A percentile compares a stretch with the other conserved stretches of the same genome.
Conservation (phyloP, 1,140 invertebrate species). For the Heliconius melpomene region DNA sequence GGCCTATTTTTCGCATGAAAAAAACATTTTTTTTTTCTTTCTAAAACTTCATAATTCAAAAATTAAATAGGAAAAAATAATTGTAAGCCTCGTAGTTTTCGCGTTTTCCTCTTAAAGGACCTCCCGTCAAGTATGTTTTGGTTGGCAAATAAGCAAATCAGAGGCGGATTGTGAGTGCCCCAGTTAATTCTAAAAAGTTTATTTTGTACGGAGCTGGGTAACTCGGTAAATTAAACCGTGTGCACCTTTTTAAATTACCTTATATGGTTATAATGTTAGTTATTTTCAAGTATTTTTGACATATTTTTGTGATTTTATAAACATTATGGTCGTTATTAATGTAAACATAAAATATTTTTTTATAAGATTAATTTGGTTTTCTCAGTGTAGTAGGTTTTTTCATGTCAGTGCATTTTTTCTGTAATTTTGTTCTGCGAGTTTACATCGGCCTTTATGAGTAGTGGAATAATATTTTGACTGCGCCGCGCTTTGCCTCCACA, state of each 20-base stretch:
- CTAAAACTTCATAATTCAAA: not conserved
- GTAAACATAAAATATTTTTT: too few relatives aligned
- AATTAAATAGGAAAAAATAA: conserved; percentile 15
- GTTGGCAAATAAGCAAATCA: conserved; percentile 56
- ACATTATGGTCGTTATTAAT: too few relatives aligned
- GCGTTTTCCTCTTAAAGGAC: conserved; percentile 29
- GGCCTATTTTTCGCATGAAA: not conserved
- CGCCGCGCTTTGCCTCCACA: too few relatives aligned
- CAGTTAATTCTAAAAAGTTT: conserved; percentile 45
- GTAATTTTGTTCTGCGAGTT: too few relatives aligned
- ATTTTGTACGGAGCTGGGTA: conserved; percentile 30
- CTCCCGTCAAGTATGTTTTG: conserved; percentile 50
- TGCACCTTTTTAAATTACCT: not conserved
- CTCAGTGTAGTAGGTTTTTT: too few relatives aligned
- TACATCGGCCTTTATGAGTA: too few relatives aligned
- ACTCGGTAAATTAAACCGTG: conserved; percentile 20
- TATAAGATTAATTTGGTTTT: too few relatives aligned
- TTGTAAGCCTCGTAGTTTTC: conserved; percentile 33
- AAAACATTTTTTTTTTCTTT: not conserved
- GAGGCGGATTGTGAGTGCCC: conserved; percentile 44
- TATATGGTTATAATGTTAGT: not conserved
- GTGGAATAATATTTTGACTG: too few relatives aligned
- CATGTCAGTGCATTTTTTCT: too few relatives aligned
- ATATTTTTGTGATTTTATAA: not conserved
- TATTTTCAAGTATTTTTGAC: not conserved